phyloP scores from a whole-genome alignment of 2,888 invertebrate species.

The Opisthograptis luteolata region DNA sequence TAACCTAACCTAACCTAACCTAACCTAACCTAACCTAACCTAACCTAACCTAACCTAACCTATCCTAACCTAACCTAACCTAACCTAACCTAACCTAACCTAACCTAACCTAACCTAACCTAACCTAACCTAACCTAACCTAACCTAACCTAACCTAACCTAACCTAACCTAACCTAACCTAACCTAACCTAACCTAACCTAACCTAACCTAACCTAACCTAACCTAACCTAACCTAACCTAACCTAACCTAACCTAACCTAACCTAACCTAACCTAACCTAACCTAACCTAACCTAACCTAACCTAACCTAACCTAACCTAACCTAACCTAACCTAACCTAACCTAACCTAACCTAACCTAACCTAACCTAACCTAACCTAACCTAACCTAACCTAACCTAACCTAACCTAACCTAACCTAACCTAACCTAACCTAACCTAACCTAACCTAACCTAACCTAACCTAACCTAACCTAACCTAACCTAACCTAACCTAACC shows the following conservation, averaged over 20 bases:
- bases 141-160: conserved; percentile 32
- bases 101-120: conserved; percentile 31
- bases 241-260: conserved; percentile 32
- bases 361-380: conserved; percentile 35
- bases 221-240: conserved; percentile 32
- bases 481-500: conserved; percentile 36
- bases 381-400: conserved; percentile 36
- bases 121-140: conserved; percentile 32
- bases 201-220: conserved; percentile 32
- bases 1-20: conserved; percentile 34
- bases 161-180: conserved; percentile 29
- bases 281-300: conserved; percentile 31
- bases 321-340: conserved; percentile 33
- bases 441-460: conserved; percentile 35
- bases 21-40: conserved; percentile 32
- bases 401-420: conserved; percentile 35
- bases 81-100: conserved; percentile 30
- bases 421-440: conserved; percentile 37
- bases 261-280: conserved; percentile 32
- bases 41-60: conserved; percentile 31
- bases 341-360: conserved; percentile 32
- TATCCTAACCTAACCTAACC: conserved; percentile 29
- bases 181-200: conserved; percentile 32
- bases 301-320: conserved; percentile 31
- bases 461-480: conserved; percentile 42